These are phyloP conservation scores for Chrysoperla carnea DNA, from an alignment of 1,140 invertebrate genomes.

Conservation along the genomic window DNA sequence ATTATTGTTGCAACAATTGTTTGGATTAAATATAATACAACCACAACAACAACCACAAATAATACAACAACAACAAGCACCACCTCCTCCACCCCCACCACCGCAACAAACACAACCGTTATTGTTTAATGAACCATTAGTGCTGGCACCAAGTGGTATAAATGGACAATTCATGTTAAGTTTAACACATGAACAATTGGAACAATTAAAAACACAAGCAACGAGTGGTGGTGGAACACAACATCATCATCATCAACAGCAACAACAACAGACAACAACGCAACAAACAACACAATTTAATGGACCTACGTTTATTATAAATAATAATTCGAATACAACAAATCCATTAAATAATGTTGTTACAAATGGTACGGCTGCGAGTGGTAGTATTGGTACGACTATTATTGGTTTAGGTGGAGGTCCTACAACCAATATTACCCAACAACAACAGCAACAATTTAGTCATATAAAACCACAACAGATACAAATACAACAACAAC, in stretches of 20 bases:
- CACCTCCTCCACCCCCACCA: not conserved
- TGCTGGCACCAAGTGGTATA: not conserved
- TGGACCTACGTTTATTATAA: not conserved
- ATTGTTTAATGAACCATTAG: not conserved
- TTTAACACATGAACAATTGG: not conserved
- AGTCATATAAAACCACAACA: too few species aligned
- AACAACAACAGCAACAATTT: too few species aligned
- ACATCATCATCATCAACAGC: too few species aligned
- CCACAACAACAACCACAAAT: not conserved
- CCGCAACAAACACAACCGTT: not conserved
- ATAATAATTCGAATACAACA: not conserved
- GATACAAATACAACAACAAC: conserved; percentile 12
- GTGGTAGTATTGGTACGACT: conserved; percentile 21
- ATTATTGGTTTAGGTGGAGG: conserved; percentile 15
- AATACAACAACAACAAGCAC: not conserved
- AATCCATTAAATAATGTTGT: conserved; percentile 4
- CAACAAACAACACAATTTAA: too few species aligned
- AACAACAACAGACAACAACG: too few species aligned
- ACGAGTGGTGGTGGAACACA: too few species aligned
- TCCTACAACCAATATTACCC: too few species aligned
- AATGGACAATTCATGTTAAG: not conserved
- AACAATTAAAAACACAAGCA: not conserved
- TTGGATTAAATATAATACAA: conserved; percentile 13
- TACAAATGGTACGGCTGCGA: conserved; percentile 21
- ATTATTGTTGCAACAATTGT: conserved; percentile 19